Evolutionary conservation across 2,113 vertebrate species (phyloP), one percentile per base, ranked within the genome.

Genomic region (Proterorhinus semilunaris): DNA sequence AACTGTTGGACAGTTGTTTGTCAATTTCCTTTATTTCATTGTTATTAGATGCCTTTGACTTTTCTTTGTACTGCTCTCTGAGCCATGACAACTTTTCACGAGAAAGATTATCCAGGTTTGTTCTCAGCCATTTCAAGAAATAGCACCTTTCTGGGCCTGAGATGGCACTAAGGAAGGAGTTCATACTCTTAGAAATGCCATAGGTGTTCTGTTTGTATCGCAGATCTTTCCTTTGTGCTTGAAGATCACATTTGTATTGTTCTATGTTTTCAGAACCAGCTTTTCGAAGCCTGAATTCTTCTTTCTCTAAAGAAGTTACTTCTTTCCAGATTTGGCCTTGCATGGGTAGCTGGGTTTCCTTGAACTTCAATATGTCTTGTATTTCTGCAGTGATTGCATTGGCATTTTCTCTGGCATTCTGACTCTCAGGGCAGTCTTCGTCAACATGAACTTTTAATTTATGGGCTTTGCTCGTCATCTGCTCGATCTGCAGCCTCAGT

Each of bases 51-150:
- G 76, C 71, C 61, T 27, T 78, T 65, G n/a, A 80, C 50, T 76
- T 77, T 27, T 76, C 50, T 52, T 87, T 83, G 54, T 83, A 88
- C 21, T 44, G 9, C 1, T 79, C 76, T 12, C 76, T 48, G 7
- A 88, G 80, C 0, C 10, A 7, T 17, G 78, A 75, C 8, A 88
- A 62, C 4, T 54, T 75, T 79, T 79, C 10, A 1, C 76, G 50
- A 1, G 86, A 81, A 6, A 78, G 13, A 55, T 79, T 83, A 51
- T 90, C 86, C 45, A 90, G 66, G 16, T 86, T 77, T 51, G 87
- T 80, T 58, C 78, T 68, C 79, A 90, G 79, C 86, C 88, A 90
- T 59, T 88, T 85, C 6, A 90, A 27, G 49, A 87, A 90, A 55
- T 65, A 86, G 6, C 51, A 13, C 49, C 83, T 79, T 21, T n/a